A percentile compares a stretch with the other conserved stretches of the same genome.
Conservation (phyloP, 2,797 vertebrate species). For the Girardinus metallicus region DNA sequence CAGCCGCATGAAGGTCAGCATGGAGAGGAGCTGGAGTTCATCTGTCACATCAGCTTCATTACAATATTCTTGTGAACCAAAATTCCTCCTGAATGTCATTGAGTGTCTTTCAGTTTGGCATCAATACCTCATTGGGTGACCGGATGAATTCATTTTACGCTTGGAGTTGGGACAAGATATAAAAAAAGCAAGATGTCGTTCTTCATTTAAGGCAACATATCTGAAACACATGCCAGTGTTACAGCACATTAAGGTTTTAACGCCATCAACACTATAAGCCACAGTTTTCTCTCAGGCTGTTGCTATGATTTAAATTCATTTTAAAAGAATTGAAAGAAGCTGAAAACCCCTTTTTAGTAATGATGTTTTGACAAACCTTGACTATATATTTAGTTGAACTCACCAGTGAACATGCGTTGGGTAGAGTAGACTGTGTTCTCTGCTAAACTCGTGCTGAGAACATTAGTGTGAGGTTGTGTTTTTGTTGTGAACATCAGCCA, state of each 20-base stretch:
- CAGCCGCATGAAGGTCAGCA: slow-evolving; percentile 78
- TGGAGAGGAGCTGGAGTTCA: not conserved
- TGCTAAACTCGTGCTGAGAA: not conserved
- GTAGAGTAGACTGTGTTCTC: no score
- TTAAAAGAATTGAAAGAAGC: not conserved
- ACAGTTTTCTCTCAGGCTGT: not conserved
- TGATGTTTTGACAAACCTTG: not conserved
- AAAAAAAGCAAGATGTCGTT: not conserved
- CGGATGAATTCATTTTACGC: not conserved
- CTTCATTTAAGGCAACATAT: not conserved
- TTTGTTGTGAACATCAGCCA: no score
- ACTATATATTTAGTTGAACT: not conserved
- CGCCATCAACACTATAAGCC: not conserved
- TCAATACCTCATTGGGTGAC: not conserved
- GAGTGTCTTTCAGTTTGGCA: not conserved
- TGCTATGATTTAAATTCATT: not conserved
- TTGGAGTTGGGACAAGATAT: not conserved
- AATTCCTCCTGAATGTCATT: not conserved
- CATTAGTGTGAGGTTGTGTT: no score
- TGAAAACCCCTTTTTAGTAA: not conserved
- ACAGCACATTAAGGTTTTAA: not conserved
- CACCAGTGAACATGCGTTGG: not conserved
- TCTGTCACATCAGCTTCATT: not conserved
- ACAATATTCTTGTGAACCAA: not conserved
- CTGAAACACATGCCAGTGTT: not conserved